Evolutionary conservation across 2,113 vertebrate species (phyloP).

Genomic region (Lanius collurio): DNA sequence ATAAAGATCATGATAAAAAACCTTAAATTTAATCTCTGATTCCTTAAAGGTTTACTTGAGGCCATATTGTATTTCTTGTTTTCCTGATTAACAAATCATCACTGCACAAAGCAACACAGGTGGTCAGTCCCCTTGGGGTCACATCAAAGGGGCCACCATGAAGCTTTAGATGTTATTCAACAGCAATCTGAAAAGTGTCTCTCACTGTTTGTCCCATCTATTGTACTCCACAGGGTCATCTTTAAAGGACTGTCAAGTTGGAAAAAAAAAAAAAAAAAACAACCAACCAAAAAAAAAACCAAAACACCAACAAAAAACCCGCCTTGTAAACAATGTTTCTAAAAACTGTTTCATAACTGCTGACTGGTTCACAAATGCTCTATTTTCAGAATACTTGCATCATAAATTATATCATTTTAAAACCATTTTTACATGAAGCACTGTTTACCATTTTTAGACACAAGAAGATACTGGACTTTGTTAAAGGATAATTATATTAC

Average conservation of each 20-base stretch:
- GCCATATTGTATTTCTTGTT: slow-evolving; percentile 53
- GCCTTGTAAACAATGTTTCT: not conserved
- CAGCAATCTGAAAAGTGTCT: slow-evolving; percentile 43
- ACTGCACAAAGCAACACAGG: slow-evolving; percentile 16
- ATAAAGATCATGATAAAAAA: not conserved
- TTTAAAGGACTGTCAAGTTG: not conserved
- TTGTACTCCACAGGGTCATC: slow-evolving; percentile 28
- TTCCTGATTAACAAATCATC: slow-evolving; percentile 56
- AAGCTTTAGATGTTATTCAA: slow-evolving; percentile 27
- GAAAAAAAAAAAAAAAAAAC: not conserved
- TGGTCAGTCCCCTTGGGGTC: slow-evolving; percentile 35
- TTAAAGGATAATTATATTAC: not conserved
- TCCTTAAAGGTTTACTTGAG: slow-evolving; percentile 33
- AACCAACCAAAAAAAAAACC: not conserved
- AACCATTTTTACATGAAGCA: not conserved
- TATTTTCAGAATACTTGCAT: not conserved
- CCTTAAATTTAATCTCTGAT: not conserved
- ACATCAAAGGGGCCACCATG: slow-evolving; percentile 69
- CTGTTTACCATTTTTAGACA: not conserved
- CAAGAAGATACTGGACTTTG: not conserved
- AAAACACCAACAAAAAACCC: not conserved
- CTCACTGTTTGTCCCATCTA: slow-evolving; percentile 29
- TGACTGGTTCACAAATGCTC: not conserved
- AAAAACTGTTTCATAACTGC: not conserved
- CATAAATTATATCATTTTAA: not conserved